Percentiles rank a stretch among this genome's conserved stretches.
Conservation (phyloP, 2,888 invertebrate genomes). For the Zonitis immaculata region DNA sequence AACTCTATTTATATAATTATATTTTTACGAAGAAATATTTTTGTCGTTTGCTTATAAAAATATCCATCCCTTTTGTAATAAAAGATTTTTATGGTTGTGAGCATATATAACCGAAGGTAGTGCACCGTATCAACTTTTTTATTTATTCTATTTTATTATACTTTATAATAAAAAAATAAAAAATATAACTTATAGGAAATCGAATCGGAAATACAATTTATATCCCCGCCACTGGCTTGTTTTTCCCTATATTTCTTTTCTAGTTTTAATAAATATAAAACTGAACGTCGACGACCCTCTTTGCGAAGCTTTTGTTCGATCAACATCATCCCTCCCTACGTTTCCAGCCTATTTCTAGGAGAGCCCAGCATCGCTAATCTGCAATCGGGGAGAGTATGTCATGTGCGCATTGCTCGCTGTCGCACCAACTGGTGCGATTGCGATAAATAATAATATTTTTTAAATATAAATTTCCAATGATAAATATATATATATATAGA, state of each 20-base stretch:
- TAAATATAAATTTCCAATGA: too few relatives aligned
- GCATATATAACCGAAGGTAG: not conserved
- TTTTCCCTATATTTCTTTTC: too few relatives aligned
- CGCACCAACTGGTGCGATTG: constrained; percentile 12
- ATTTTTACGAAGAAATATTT: too few relatives aligned
- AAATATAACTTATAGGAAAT: not conserved
- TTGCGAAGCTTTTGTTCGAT: constrained; percentile 1
- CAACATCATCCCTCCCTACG: constrained; percentile 1
- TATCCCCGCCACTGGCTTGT: not conserved
- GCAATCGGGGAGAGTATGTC: constrained; percentile 18
- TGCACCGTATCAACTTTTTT: not conserved
- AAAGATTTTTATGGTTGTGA: not conserved
- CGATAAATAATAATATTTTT: too few relatives aligned
- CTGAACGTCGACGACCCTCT: constrained; percentile 1
- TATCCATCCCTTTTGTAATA: not conserved
- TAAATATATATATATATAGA: too few relatives aligned
- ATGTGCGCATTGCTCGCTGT: constrained; percentile 19
- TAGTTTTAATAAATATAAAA: not conserved
- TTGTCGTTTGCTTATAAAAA: too few relatives aligned
- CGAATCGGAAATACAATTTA: not conserved
- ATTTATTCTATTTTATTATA: too few relatives aligned
- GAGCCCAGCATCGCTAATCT: constrained; percentile 20
- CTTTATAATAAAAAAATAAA: too few relatives aligned
- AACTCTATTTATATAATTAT: too few relatives aligned
- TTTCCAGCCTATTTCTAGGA: constrained; percentile 1